Base-by-base conservation (phyloP, 2,888 invertebrate species). In the Mellilla xanthometata region DNA sequence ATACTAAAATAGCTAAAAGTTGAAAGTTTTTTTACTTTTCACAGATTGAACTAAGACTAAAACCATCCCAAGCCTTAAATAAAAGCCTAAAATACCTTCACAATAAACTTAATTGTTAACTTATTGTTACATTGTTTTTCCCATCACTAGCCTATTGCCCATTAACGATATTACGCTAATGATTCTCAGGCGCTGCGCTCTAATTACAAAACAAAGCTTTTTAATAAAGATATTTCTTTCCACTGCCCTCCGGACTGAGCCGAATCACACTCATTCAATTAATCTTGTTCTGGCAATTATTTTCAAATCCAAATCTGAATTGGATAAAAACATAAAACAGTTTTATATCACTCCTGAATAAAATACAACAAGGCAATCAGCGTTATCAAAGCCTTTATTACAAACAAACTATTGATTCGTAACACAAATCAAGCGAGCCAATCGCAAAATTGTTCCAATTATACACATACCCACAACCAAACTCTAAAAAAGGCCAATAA, bases 121-220 rank as follows among this genome's bases (percentile, higher is more conserved):
- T 19, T 19, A 19, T 1, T 19, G 6, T 19, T 6, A 19, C 15
- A 19, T 6, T 19, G 6, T 19, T 19, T 31, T 31, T 35, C 59
- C 54, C 72, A 63, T 39, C 76, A 43, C 71, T 75, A 65, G 28
- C 23, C 9, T 30, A 58, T 42, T 42, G 44, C 53, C 80, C 73
- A 81, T 84, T 85, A 83, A 81, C 72, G 81, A 73, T 80, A 80
- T 85, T 81, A 83, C 70, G 73, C 74, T 83, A 85, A 86, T 84
- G 80, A 82, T 85, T 77, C 67, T 59, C 65, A 58, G 58, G 60
- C 52, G 65, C 64, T 62, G 73, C 72, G 72, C 68, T 76, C 72
- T 82, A 81, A 85, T 83, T 81, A 80, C 76, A 71, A 84, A 83
- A 85, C 83, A 84, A 85, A 82, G 80, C 76, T 75, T 80, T 81